Percentiles rank a stretch among this genome's conserved stretches.
Evolutionary conservation across 2,888 invertebrate species (phyloP).

Genomic region (Euzetes globulus): DNA sequence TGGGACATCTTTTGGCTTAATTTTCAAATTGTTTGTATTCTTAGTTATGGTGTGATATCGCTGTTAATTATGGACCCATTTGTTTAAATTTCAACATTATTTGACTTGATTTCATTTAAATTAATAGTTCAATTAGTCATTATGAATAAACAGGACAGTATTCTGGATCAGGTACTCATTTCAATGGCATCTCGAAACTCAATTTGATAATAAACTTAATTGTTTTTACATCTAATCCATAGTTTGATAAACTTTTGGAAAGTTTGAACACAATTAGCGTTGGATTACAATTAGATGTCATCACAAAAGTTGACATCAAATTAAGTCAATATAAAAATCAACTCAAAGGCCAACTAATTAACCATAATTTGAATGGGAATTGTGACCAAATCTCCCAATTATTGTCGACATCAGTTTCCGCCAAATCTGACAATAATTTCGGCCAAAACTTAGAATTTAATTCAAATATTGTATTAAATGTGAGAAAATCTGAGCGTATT

Average conservation of each 20-base stretch:
- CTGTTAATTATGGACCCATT: no score
- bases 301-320: background rate
- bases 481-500: slow-evolving; percentile 3
- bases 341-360: background rate
- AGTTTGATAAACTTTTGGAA: slow-evolving; percentile 1
- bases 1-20: no score
- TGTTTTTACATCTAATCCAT: background rate
- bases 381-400: no score
- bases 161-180: background rate
- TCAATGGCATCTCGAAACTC: background rate
- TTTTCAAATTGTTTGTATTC: no score
- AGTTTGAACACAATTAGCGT: background rate
- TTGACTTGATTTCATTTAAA: no score
- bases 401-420: no score
- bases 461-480: background rate
- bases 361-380: background rate
- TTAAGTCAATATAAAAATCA: background rate
- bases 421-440: no score
- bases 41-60: no score
- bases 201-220: background rate
- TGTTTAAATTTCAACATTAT: no score
- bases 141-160: background rate
- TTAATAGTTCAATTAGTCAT: no score
- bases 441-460: background rate
- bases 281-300: background rate